Evolutionary conservation across 2,797 vertebrate genomes (phyloP).

Genomic region (Cossypha niveicapilla): DNA sequence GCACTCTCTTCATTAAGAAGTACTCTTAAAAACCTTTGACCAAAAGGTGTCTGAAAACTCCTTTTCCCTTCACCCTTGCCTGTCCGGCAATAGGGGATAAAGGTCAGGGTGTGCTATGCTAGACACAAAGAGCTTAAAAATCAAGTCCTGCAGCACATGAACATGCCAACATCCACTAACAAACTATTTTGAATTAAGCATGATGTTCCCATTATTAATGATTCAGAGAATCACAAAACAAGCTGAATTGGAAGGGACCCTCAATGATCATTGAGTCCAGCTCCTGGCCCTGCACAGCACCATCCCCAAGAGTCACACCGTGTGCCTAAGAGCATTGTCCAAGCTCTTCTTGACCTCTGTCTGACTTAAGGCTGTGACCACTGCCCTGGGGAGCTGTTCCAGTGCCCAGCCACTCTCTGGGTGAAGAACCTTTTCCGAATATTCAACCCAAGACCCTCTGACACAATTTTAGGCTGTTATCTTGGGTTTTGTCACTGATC

Average conservation of each 20-base stretch:
- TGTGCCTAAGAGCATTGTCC: background rate
- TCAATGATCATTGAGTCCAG: accelerated
- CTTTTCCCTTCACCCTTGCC: background rate
- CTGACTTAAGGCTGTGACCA: background rate
- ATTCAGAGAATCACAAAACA: background rate
- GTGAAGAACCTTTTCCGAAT: background rate
- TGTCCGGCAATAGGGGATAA: background rate
- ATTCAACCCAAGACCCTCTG: background rate
- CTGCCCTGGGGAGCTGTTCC: background rate
- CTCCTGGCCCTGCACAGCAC: background rate
- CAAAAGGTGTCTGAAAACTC: background rate
- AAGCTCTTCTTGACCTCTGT: background rate
- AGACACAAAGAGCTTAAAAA: background rate
- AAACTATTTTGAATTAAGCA: background rate
- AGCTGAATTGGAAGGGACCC: background rate
- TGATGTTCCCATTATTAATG: background rate
- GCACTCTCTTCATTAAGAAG: background rate
- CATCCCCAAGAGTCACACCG: background rate
- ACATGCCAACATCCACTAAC: background rate
- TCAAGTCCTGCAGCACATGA: background rate
- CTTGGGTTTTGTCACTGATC: background rate
- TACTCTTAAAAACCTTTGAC: background rate
- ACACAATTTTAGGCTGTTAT: background rate
- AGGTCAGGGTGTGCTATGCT: background rate
- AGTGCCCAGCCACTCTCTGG: background rate